Evolutionary conservation across 2,113 vertebrate genomes (phyloP).

Genomic region (Pagrus major): DNA sequence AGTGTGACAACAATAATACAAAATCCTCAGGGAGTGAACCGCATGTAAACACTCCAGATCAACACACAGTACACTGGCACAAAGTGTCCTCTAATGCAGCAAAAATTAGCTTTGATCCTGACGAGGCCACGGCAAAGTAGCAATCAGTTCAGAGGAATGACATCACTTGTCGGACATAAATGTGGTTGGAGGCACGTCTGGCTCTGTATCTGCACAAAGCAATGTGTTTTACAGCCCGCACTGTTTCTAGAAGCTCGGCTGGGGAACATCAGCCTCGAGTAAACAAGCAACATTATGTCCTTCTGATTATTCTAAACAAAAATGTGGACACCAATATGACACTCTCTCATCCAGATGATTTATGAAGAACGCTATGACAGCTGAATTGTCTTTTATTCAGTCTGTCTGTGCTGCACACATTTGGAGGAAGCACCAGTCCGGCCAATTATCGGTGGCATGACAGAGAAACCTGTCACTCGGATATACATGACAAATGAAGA

Average conservation of each 20-base stretch:
- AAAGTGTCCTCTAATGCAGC: constrained; percentile 68
- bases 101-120: constrained; percentile 73
- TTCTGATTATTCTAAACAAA: constrained; percentile 69
- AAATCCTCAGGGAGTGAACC: constrained; percentile 78
- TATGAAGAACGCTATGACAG: constrained; percentile 67
- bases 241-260: constrained; percentile 49
- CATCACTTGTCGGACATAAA: constrained; percentile 49
- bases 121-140: constrained; percentile 49
- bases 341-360: constrained; percentile 72
- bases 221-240: constrained; percentile 51
- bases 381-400: constrained; percentile 58
- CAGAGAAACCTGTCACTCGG: constrained; percentile 65
- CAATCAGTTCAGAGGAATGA: constrained; percentile 54
- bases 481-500: constrained; percentile 60
- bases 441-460: constrained; percentile 74
- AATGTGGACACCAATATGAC: constrained; percentile 67
- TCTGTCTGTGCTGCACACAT: constrained; percentile 55
- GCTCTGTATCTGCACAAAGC: constrained; percentile 33
- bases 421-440: constrained; percentile 53
- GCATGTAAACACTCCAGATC: constrained; percentile 78
- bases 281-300: constrained; percentile 66
- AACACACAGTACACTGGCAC: constrained; percentile 59
- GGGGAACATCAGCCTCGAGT: constrained; percentile 39
- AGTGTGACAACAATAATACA: constrained; percentile 81
- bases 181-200: constrained; percentile 19